Evolutionary conservation across 2,888 invertebrate species (phyloP), one percentile per base, ranked within the genome.

Genomic region (Cryptocephalus primarius): DNA sequence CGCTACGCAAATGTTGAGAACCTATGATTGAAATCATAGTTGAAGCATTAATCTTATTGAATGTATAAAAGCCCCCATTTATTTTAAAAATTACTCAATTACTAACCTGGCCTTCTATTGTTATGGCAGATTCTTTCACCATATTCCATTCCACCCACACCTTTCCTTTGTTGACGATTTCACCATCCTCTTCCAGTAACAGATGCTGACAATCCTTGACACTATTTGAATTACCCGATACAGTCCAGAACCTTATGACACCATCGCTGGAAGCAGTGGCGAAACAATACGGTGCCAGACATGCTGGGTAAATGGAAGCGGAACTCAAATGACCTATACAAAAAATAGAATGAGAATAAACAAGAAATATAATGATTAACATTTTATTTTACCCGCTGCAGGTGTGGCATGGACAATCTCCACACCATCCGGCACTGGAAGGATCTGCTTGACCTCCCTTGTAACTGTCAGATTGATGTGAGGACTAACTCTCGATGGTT

Each of bases 271-370:
- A 97, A 1, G 95, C 94, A 0, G 96, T 95, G 0, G 92, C 88
- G 49, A 99, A 79, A 50, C 94, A 89, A 67, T 96, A 99, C 0
- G 97, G 97, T 0, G 97, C 94, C 62, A 94, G 83, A 70, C 97
- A 99, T n/a, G 96, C 96, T 4, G 97, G 96, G 72, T 97, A 97
- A 60, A 99, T 93, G 22, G 94, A 94, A 0, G 97, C 93, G 0
- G 96, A 96, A 65, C 95, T 93, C 39, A 97, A 75, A 69, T 97
- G 97, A 0, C 97, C 36, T 36, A 6, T 11, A 22, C n/a, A 22
- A 22, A 4, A 6, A 22, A 22, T 22, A 4, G 2, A 22, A 22
- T 22, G 6, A 22, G 22, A 22, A 4, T 6, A 22, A 22, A 22
- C 2, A 22, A 2, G 22, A 22, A 22, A 22, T 22, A 36, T n/a